Evolutionary conservation across 2,888 invertebrate genomes (phyloP).

Genomic region (Vanessa cardui): DNA sequence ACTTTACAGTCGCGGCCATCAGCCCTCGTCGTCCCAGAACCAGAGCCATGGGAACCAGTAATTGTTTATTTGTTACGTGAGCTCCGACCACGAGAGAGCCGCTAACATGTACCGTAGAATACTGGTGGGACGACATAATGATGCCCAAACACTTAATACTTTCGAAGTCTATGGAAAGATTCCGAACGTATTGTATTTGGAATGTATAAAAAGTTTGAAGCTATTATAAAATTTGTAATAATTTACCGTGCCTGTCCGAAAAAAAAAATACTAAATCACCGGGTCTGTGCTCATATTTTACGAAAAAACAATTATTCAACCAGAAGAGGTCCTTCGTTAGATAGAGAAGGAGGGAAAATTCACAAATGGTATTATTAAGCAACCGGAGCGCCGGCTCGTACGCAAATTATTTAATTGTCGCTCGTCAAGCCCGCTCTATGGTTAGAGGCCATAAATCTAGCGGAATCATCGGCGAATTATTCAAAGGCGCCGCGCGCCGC

Average conservation of each 20-base stretch:
- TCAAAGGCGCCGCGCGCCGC: conserved; percentile 77
- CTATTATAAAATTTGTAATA: neutral
- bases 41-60: conserved; percentile 44
- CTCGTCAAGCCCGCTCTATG: conserved; percentile 63
- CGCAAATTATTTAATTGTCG: conserved; percentile 79
- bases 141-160: neutral
- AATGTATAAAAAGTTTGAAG: neutral
- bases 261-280: conserved; percentile 37
- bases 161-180: too few species aligned
- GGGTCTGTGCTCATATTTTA: conserved; percentile 33
- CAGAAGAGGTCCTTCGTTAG: conserved; percentile 35
- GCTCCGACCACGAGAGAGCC: neutral
- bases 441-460: conserved; percentile 78
- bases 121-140: neutral
- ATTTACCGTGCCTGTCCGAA: conserved; percentile 12
- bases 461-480: conserved; percentile 71
- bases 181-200: neutral
- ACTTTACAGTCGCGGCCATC: conserved; percentile 40
- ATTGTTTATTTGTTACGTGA: conserved; percentile 34
- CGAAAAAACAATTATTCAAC: conserved; percentile 39
- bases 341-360: conserved; percentile 51
- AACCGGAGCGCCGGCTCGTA: conserved; percentile 51
- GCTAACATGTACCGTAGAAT: neutral
- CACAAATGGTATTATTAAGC: conserved; percentile 61
- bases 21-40: conserved; percentile 31